A percentile compares a stretch with the other conserved stretches of the same genome.
phyloP scores from a whole-genome alignment of 2,797 vertebrate genomes.

The Gouania willdenowi region DNA sequence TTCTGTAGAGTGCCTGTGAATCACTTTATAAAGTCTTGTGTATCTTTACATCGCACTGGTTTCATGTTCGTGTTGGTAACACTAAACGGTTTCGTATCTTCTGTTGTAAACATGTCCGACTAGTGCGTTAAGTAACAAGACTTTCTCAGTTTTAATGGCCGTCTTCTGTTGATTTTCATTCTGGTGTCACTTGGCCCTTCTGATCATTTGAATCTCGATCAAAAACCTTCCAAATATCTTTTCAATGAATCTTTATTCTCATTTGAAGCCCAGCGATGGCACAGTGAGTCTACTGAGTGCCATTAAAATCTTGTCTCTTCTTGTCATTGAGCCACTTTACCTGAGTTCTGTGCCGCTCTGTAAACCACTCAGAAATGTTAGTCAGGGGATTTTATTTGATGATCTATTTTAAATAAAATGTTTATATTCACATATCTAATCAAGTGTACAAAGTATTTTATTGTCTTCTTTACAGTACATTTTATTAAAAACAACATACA shows the following conservation, averaged over 20 bases:
- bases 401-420: conserved; percentile 5
- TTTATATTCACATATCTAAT: conserved; percentile 45
- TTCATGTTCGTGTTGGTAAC: too few species aligned
- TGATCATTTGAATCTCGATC: neutral
- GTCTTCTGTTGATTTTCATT: too few species aligned
- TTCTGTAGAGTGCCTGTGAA: conserved; percentile 6
- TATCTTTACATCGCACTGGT: neutral
- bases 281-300: neutral
- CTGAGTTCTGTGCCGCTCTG: conserved; percentile 11
- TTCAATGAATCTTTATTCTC: neutral
- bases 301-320: conserved; percentile 3
- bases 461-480: conserved; percentile 2
- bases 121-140: too few species aligned
- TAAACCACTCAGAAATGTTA: conserved; percentile 27
- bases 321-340: conserved; percentile 4
- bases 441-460: conserved; percentile 12
- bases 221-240: neutral
- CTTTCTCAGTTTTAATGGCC: neutral
- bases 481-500: conserved; percentile 4
- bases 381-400: conserved; percentile 25
- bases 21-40: too few species aligned
- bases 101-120: too few species aligned
- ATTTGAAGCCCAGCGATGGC: neutral
- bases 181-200: neutral
- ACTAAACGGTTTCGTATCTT: too few species aligned